Percentiles rank a stretch among this genome's conserved stretches.
These are phyloP conservation scores for Diploscapter pachys DNA, from an alignment of 1,140 invertebrate species.

Conservation along the genomic window DNA sequence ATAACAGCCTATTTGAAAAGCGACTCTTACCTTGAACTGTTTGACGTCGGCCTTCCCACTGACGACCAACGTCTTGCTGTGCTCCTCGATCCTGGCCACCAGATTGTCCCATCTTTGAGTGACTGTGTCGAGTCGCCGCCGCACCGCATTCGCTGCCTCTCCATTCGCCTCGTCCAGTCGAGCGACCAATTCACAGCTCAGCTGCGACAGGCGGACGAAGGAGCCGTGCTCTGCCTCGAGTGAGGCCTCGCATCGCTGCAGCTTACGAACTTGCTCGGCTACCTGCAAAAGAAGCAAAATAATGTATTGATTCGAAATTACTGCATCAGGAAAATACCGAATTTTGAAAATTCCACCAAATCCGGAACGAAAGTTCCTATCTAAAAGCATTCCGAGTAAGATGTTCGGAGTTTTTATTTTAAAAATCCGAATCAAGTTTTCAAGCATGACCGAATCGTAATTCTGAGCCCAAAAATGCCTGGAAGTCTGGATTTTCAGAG, in stretches of 20 bases:
- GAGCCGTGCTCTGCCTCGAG: conserved; percentile 47
- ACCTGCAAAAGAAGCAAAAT: conserved; percentile 5
- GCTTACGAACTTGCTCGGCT: conserved; percentile 41
- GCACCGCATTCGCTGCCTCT: conserved; percentile 39
- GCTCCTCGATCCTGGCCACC: conserved; percentile 50
- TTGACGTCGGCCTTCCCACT: conserved; percentile 24
- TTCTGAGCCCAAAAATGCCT: too few species aligned
- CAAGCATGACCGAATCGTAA: too few species aligned
- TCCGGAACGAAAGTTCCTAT: too few species aligned
- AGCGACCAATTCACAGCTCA: conserved; percentile 45
- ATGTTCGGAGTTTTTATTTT: too few species aligned
- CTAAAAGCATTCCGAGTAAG: too few species aligned
- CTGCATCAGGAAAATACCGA: too few species aligned
- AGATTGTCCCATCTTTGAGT: conserved; percentile 54
- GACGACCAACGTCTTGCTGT: conserved; percentile 45
- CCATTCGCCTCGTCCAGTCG: conserved; percentile 36
- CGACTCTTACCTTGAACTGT: too few species aligned
- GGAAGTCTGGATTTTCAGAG: too few species aligned
- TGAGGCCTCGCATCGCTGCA: conserved; percentile 43
- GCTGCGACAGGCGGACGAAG: conserved; percentile 51
- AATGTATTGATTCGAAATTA: too few species aligned
- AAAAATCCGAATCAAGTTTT: too few species aligned
- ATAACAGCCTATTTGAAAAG: too few species aligned
- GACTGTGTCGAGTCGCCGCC: conserved; percentile 40
- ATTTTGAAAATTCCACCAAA: too few species aligned